Conservation (phyloP, 2,888 invertebrate genomes). For the Melinaea menophilus region DNA sequence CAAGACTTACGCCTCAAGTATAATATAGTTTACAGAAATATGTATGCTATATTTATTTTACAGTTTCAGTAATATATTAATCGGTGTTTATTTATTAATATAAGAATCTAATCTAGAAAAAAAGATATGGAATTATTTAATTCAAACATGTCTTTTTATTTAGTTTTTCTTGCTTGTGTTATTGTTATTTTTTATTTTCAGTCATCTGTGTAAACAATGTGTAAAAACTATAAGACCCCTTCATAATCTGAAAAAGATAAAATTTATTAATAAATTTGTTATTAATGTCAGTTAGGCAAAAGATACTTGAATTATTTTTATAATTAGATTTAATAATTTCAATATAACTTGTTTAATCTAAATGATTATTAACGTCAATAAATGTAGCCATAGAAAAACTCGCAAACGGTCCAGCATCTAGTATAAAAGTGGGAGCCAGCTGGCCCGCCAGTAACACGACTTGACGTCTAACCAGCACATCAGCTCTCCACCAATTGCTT, state of each 20-base stretch:
- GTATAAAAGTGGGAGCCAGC: conserved; percentile 38
- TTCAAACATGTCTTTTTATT: too few species aligned
- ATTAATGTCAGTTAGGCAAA: background rate
- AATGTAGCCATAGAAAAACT: conserved; percentile 54
- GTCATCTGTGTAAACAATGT: conserved; percentile 54
- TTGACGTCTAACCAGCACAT: conserved; percentile 39
- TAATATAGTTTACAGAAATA: too few species aligned
- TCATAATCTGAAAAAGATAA: conserved; percentile 47
- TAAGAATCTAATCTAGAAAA: too few species aligned
- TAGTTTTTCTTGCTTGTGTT: too few species aligned
- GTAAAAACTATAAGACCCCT: conserved; percentile 57
- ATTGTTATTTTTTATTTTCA: conserved; percentile 11
- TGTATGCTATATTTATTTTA: too few species aligned
- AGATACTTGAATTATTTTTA: too few species aligned
- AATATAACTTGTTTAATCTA: background rate
- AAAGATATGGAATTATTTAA: too few species aligned
- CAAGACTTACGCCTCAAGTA: too few species aligned
- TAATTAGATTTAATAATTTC: background rate
- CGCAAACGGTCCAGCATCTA: conserved; percentile 54
- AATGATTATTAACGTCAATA: conserved; percentile 46
- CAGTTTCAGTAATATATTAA: too few species aligned
- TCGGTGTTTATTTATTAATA: too few species aligned
- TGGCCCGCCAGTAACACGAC: conserved; percentile 50
- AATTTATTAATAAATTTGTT: conserved; percentile 1
- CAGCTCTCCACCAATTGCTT: conserved; percentile 56